Conservation (phyloP, 1,140 invertebrate species). For the Drosophila rhopaloa region DNA sequence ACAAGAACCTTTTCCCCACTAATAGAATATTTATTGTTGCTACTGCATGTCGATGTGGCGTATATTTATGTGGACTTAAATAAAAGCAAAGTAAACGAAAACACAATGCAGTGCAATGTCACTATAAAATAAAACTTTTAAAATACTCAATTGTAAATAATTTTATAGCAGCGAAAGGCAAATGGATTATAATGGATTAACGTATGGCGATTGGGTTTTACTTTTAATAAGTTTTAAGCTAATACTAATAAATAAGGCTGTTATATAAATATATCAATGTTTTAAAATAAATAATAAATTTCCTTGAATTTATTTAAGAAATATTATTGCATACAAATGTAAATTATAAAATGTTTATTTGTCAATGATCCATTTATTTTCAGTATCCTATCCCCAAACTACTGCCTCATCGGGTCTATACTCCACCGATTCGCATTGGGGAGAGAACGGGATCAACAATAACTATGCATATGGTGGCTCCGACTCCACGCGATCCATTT, state of each 20-base stretch:
- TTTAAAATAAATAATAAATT: too few relatives aligned
- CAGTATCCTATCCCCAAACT: constrained; percentile 79
- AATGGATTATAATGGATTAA: too few relatives aligned
- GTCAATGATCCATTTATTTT: background rate
- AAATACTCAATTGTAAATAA: constrained; percentile 2
- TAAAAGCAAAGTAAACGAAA: constrained; percentile 36
- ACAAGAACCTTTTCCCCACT: constrained; percentile 25
- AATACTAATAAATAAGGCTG: too few relatives aligned
- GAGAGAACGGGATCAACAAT: constrained; percentile 49
- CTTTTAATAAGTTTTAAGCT: too few relatives aligned
- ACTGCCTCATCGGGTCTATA: constrained; percentile 63
- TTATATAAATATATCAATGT: too few relatives aligned
- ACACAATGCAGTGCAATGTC: background rate
- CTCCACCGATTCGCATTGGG: constrained; percentile 73
- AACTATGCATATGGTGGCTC: constrained; percentile 50
- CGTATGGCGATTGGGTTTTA: background rate
- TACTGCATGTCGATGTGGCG: constrained; percentile 11
- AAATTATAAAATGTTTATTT: too few relatives aligned
- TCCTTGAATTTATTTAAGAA: too few relatives aligned
- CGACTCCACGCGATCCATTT: constrained; percentile 62
- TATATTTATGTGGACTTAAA: constrained; percentile 4
- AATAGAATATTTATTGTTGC: constrained; percentile 33
- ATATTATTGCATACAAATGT: too few relatives aligned
- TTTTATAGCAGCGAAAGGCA: background rate
- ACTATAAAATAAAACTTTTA: constrained; percentile 15